Evolutionary conservation across 2,797 vertebrate genomes (phyloP).

Genomic region (Thalassophryne amazonica): DNA sequence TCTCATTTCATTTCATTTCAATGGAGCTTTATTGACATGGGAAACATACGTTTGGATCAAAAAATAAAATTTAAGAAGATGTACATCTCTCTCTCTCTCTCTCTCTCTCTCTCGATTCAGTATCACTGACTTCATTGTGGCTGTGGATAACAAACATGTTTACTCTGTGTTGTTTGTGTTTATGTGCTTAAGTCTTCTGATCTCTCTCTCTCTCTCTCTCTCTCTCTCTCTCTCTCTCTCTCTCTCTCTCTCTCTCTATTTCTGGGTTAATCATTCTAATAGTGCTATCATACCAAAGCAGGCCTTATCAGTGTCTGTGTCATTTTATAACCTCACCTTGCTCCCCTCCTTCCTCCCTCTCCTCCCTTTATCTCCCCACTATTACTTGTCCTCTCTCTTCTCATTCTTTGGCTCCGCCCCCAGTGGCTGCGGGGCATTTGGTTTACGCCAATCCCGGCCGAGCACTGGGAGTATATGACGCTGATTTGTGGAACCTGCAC

Average conservation of each 20-base stretch:
- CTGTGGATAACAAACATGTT: not conserved
- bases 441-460: constrained; percentile 76
- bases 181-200: constrained; percentile 9
- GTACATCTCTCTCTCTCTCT: not conserved
- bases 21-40: too few species aligned
- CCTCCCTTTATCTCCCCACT: constrained; percentile 28
- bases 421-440: constrained; percentile 51
- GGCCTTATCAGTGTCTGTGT: constrained; percentile 94
- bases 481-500: constrained; percentile 78
- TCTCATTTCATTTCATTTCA: too few species aligned
- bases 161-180: not conserved
- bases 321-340: constrained; percentile 92
- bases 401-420: constrained; percentile 70
- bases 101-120: not conserved
- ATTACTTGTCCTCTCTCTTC: constrained; percentile 63
- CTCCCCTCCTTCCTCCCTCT: constrained; percentile 77
- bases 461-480: constrained; percentile 55
- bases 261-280: constrained; percentile 93
- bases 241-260: constrained; percentile 52
- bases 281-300: constrained; percentile 84
- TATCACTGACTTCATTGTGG: not conserved
- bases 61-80: too few species aligned
- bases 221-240: not conserved
- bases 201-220: not conserved
- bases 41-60: too few species aligned